Evolutionary conservation across 2,113 vertebrate genomes (phyloP).

Genomic region (Accipiter virgatus): DNA sequence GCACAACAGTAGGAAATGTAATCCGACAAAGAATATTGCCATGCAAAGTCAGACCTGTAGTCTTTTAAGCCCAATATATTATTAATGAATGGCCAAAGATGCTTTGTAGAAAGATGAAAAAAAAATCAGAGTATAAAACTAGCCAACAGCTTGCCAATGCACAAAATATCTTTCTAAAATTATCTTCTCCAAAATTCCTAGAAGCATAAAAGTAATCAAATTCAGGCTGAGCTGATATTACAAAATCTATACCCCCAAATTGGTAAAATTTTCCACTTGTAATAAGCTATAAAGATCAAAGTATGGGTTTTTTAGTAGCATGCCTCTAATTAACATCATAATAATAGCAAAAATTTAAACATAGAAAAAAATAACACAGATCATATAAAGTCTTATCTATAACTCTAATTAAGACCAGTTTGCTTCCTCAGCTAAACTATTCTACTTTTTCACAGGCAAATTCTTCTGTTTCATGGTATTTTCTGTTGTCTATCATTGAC

Average conservation of each 20-base stretch:
- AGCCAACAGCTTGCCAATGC: background rate
- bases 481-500: background rate
- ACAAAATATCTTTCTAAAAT: background rate
- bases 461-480: background rate
- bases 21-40: background rate
- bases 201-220: background rate
- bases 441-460: background rate
- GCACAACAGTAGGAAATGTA: background rate
- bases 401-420: background rate
- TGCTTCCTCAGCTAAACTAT: background rate
- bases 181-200: background rate
- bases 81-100: background rate
- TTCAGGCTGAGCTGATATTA: rapidly evolving
- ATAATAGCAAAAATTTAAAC: background rate
- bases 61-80: background rate
- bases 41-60: background rate
- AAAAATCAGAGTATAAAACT: background rate
- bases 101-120: background rate
- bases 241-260: background rate
- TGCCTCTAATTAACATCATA: background rate
- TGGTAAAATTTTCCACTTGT: background rate
- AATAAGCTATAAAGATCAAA: background rate
- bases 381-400: background rate
- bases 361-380: background rate
- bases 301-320: background rate